Base-by-base conservation (phyloP, 92 coral and sea anemone genomes). In the Pocillopora meandrina region DNA sequence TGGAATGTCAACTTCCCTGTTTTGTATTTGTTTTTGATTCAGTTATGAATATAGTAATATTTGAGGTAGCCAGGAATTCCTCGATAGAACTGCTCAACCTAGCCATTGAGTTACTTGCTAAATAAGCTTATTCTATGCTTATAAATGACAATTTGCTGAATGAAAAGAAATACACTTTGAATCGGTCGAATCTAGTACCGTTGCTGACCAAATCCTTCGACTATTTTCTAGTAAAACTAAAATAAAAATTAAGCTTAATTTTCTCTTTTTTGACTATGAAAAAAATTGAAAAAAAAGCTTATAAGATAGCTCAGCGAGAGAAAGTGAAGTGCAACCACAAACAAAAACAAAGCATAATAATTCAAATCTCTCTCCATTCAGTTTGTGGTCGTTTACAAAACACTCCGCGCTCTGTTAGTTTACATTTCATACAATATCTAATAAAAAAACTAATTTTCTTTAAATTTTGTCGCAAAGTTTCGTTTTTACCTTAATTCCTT, bases 151-250 rank as follows among this genome's bases (percentile, higher is more conserved):
- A 72, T 72, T 33, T 26, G 31, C 31, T 26, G 31, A 26, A 26
- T 26, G 42, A 26, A 12, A 10, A 61, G 15, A 4, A 14, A 61
- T 71, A 26, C 75, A 71, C 75, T 71, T 71, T 71, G 75, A 34
- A 71, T 61, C 65, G 75, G 75, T 42, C 75, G 57, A 71, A 71
- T 42, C 75, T 71, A 9, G 75, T 71, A 71, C 76, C 76, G 61
- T 16, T 72, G 76, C 76, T 15, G 61, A 72, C 68, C 19, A 64
- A 64, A 64, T 64, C 33, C 21, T 31, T 5, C 68, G 0, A 64
- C 33, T 72, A 1, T 72, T 72, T 72, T 47, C 76, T 72, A 35
- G 26, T 12, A 12, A 47, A 49, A 49, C 76, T 23, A 47, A 71
- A 71, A 71, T 71, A 71, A 71, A 71, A 26, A 34, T 71, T 2